A percentile compares a stretch with the other conserved stretches of the same genome.
Conservation (phyloP, 1,140 invertebrate species). For the Hypsibius dujardini region DNA sequence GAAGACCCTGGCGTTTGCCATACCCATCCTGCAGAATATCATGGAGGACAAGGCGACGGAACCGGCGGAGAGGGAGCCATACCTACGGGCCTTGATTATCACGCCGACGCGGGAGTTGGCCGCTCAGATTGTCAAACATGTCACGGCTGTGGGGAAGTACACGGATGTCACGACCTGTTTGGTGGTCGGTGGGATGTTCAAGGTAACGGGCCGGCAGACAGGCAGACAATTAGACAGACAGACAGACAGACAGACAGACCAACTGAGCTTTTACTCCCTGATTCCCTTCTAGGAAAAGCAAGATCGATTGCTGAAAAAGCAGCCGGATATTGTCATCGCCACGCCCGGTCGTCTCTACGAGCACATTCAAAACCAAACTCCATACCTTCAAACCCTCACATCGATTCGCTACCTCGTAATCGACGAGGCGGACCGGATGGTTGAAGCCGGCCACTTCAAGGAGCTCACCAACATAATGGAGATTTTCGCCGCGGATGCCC, state of each 20-base stretch:
- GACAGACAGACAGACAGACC: no score
- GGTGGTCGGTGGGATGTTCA: conserved; percentile 18
- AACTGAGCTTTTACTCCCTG: no score
- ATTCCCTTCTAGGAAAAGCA: conserved; percentile 51
- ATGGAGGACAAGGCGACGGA: conserved; percentile 41
- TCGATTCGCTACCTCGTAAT: conserved; percentile 60
- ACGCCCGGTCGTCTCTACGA: conserved; percentile 92
- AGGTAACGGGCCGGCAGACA: no score
- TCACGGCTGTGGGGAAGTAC: conserved; percentile 59
- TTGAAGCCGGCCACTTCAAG: conserved; percentile 86
- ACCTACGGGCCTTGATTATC: conserved; percentile 54
- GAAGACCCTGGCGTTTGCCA: conserved; percentile 88
- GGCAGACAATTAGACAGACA: no score
- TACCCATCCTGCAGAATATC: conserved; percentile 71
- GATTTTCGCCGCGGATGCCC: conserved; percentile 51
- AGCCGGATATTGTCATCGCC: conserved; percentile 79
- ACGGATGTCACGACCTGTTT: conserved; percentile 42
- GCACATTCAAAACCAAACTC: conserved; percentile 55
- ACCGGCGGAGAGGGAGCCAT: conserved; percentile 20
- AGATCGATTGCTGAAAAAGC: conserved; percentile 54
- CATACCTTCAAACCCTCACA: conserved; percentile 50
- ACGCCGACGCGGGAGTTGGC: conserved; percentile 89
- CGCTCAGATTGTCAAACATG: conserved; percentile 72
- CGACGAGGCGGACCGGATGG: conserved; percentile 96
- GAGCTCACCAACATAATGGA: conserved; percentile 68